Percentiles rank a stretch among this genome's conserved stretches.
Evolutionary conservation across 2,113 vertebrate species (phyloP).

Genomic region (Centropus unirufus): DNA sequence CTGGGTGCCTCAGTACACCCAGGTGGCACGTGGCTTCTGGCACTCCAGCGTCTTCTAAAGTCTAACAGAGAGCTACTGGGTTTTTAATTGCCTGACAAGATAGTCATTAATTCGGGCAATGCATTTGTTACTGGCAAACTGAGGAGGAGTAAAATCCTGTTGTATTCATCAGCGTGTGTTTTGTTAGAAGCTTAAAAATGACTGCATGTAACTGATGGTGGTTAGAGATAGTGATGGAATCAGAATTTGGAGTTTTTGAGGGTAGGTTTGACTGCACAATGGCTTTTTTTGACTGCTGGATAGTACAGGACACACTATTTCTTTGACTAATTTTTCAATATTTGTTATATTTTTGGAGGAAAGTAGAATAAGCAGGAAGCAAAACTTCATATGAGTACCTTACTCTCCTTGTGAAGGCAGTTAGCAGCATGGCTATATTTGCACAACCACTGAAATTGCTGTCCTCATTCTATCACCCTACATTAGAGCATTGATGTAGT

Average conservation of each 20-base stretch:
- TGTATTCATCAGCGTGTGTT: slow-evolving; percentile 2
- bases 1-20: background rate
- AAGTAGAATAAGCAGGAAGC: background rate
- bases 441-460: background rate
- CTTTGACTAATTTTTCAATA: background rate
- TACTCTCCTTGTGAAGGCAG: fast-evolving
- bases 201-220: background rate
- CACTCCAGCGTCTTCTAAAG: background rate
- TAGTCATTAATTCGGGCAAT: slow-evolving; percentile 17
- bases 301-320: background rate
- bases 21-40: background rate
- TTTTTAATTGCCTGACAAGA: slow-evolving; percentile 17
- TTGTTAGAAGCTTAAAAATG: slow-evolving; percentile 23
- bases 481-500: fast-evolving
- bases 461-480: background rate
- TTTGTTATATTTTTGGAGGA: background rate
- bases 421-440: background rate
- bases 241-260: background rate
- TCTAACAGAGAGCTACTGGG: background rate
- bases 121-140: slow-evolving; percentile 15
- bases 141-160: slow-evolving; percentile 14
- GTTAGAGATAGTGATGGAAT: background rate
- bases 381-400: background rate
- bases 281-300: background rate
- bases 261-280: background rate